Evolutionary conservation across 2,888 invertebrate genomes (phyloP).

Genomic region (Amiota mariae): DNA sequence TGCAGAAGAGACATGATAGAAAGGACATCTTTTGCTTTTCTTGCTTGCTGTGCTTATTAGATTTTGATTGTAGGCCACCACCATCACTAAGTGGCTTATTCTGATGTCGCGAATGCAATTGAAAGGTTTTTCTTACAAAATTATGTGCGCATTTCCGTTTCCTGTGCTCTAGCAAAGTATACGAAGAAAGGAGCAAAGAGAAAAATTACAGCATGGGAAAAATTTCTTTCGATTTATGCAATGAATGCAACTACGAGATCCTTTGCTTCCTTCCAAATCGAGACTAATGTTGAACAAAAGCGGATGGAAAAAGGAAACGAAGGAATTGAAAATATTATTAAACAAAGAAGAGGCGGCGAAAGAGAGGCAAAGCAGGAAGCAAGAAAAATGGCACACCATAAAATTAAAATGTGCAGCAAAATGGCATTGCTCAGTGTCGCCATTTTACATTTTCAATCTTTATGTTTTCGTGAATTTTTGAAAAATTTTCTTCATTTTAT

Average conservation of each 20-base stretch:
- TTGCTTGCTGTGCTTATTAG: no score
- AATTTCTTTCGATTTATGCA: background rate
- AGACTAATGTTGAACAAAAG: background rate
- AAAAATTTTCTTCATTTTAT: background rate
- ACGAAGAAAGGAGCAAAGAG: background rate
- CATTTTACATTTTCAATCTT: background rate
- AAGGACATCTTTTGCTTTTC: no score
- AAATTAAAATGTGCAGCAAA: constrained; percentile 23
- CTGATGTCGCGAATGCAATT: constrained; percentile 32
- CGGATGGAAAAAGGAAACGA: background rate
- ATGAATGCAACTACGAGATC: background rate
- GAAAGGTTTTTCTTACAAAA: constrained; percentile 49
- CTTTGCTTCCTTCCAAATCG: no score
- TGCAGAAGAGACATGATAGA: no score
- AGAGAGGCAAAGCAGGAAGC: background rate
- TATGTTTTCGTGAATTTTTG: background rate
- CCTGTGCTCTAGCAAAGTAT: constrained; percentile 42
- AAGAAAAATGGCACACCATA: constrained; percentile 14
- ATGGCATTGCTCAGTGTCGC: constrained; percentile 14
- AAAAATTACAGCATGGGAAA: background rate
- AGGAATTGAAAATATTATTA: background rate
- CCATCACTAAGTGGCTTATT: background rate
- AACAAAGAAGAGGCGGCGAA: background rate
- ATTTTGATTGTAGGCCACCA: background rate
- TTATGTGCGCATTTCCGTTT: constrained; percentile 62